Conservation (phyloP, 2,888 invertebrate genomes). For the Phymatocera aterrima region DNA sequence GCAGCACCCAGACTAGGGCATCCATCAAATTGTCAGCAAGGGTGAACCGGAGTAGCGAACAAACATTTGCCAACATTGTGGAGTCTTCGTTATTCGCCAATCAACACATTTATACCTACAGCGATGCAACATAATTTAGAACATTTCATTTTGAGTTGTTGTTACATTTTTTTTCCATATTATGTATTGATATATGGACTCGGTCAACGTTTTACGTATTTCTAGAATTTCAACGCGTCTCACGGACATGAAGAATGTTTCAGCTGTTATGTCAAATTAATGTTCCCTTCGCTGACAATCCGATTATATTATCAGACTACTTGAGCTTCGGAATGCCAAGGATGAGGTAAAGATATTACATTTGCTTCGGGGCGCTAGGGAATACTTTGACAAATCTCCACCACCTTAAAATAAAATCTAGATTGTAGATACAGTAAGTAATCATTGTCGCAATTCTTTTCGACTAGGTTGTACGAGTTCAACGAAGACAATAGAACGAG, state of each 20-base stretch:
- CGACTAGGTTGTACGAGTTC: too few species aligned
- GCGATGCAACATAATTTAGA: not conserved
- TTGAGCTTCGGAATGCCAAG: not conserved
- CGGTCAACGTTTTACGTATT: not conserved
- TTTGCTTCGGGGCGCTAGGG: not conserved
- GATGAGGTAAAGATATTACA: not conserved
- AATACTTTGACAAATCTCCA: too few species aligned
- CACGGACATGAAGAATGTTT: not conserved
- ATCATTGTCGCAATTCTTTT: not conserved
- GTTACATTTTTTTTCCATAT: not conserved
- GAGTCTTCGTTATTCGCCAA: not conserved
- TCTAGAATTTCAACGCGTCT: not conserved
- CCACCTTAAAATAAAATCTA: not conserved
- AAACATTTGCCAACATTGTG: not conserved
- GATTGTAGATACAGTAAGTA: not conserved
- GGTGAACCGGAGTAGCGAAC: not conserved
- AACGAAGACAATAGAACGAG: too few species aligned
- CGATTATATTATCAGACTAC: not conserved
- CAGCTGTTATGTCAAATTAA: not conserved
- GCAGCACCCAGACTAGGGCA: not conserved
- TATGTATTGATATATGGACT: not conserved
- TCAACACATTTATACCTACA: not conserved
- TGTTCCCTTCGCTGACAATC: not conserved
- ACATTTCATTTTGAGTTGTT: not conserved
- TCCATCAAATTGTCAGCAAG: constrained; percentile 26